Evolutionary conservation across 92 coral and sea anemone genomes (phyloP).

Genomic region (Phymanthus crucifer): DNA sequence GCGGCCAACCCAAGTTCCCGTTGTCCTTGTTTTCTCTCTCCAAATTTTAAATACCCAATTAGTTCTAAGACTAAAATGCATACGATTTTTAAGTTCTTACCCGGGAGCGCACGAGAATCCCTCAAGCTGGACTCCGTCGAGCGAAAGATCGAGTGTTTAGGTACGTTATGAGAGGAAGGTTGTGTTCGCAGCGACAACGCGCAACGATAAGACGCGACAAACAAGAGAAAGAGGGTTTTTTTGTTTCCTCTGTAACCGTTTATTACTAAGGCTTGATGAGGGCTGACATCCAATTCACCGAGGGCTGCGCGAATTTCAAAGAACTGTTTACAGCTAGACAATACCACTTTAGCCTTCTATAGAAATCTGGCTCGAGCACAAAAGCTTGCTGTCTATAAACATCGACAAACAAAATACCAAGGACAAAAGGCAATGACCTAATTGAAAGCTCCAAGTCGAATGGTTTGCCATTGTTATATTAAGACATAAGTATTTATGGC

Average conservation of each 20-base stretch:
- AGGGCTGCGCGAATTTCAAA: slow-evolving; percentile 46
- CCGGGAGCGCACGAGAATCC: neutral
- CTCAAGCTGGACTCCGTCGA: neutral
- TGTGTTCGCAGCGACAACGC: neutral
- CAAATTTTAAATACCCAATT: slow-evolving; percentile 18
- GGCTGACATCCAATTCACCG: slow-evolving; percentile 60
- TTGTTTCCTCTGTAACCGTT: slow-evolving; percentile 47
- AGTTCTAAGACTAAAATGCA: neutral
- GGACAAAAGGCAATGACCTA: slow-evolving; percentile 66
- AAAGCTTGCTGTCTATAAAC: slow-evolving; percentile 56
- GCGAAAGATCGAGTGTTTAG: neutral
- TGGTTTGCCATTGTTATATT: slow-evolving; percentile 58
- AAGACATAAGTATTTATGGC: slow-evolving; percentile 41
- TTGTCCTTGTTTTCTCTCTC: neutral
- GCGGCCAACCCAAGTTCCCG: neutral
- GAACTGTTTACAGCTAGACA: slow-evolving; percentile 70
- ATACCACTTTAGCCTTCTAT: slow-evolving; percentile 65
- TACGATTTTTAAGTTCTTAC: neutral
- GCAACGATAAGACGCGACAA: slow-evolving; percentile 14
- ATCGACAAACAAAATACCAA: slow-evolving; percentile 38
- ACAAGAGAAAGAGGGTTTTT: slow-evolving; percentile 21
- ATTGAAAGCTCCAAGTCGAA: slow-evolving; percentile 59
- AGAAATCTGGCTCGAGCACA: slow-evolving; percentile 45
- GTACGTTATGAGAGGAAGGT: neutral
- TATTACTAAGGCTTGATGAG: slow-evolving; percentile 58